A percentile compares a stretch with the other conserved stretches of the same genome.
Evolutionary conservation across 2,797 vertebrate genomes (phyloP).

Genomic region (Morelia viridis): DNA sequence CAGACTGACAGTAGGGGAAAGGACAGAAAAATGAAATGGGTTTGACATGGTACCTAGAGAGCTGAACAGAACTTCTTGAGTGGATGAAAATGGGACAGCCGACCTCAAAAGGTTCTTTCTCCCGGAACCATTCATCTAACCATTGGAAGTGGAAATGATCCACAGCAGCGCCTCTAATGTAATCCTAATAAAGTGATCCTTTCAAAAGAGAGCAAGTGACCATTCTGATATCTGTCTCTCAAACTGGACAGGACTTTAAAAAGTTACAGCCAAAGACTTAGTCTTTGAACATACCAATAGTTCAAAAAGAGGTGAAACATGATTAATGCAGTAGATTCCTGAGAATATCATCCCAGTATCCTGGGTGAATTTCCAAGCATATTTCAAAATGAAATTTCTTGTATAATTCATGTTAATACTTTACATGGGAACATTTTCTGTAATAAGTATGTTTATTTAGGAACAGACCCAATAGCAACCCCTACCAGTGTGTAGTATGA

Average conservation of each 20-base stretch:
- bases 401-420: background rate
- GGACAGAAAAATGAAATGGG: background rate
- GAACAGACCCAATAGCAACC: background rate
- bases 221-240: background rate
- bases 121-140: too few species aligned
- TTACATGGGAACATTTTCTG: background rate
- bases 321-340: background rate
- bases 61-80: background rate
- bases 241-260: background rate
- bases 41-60: background rate
- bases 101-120: background rate
- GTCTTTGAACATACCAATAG: background rate
- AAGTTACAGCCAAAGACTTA: background rate
- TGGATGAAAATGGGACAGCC: too few species aligned
- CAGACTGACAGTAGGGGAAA: background rate
- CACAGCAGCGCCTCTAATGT: background rate
- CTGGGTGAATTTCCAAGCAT: background rate
- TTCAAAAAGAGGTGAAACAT: too few species aligned
- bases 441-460: background rate
- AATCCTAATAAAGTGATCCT: background rate
- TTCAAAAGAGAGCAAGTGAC: too few species aligned
- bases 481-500: background rate
- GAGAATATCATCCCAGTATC: background rate
- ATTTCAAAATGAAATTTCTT: background rate
- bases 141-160: background rate